These are phyloP conservation scores for Pimephales promelas DNA, from an alignment of 2,113 vertebrate species.

Conservation along the genomic window DNA sequence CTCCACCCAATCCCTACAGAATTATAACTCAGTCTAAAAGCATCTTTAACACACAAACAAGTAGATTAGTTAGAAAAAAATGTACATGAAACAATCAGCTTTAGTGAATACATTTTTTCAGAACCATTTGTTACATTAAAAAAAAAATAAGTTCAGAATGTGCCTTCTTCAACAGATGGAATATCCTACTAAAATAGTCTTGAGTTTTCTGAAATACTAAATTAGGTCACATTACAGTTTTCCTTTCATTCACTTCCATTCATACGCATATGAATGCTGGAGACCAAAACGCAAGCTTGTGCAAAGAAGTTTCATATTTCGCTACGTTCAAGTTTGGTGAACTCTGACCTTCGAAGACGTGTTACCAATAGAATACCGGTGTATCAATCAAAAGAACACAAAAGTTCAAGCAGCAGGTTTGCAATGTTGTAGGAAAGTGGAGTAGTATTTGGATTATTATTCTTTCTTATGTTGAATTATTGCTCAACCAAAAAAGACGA, in stretches of 20 bases:
- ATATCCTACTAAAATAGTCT: neutral
- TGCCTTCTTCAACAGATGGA: neutral
- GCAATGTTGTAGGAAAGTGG: too few relatives aligned
- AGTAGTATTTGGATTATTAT: too few relatives aligned
- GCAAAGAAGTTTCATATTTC: neutral
- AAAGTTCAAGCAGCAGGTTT: neutral
- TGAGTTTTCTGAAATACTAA: neutral
- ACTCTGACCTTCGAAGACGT: neutral
- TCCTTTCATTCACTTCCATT: neutral
- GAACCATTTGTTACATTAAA: neutral
- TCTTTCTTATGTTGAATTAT: too few relatives aligned
- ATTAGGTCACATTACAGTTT: neutral
- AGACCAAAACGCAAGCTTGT: neutral
- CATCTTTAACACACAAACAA: neutral
- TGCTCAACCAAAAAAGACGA: too few relatives aligned
- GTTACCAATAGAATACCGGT: neutral
- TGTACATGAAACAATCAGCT: neutral
- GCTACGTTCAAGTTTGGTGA: neutral
- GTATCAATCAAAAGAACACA: too few relatives aligned
- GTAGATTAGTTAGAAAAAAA: neutral
- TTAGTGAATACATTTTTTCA: neutral
- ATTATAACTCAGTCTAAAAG: slow-evolving; percentile 3
- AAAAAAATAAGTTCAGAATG: neutral
- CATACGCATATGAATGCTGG: neutral
- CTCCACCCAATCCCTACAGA: slow-evolving; percentile 37